These are phyloP conservation scores for Cydia strobilella DNA, from an alignment of 1,140 invertebrate species.

Conservation along the genomic window DNA sequence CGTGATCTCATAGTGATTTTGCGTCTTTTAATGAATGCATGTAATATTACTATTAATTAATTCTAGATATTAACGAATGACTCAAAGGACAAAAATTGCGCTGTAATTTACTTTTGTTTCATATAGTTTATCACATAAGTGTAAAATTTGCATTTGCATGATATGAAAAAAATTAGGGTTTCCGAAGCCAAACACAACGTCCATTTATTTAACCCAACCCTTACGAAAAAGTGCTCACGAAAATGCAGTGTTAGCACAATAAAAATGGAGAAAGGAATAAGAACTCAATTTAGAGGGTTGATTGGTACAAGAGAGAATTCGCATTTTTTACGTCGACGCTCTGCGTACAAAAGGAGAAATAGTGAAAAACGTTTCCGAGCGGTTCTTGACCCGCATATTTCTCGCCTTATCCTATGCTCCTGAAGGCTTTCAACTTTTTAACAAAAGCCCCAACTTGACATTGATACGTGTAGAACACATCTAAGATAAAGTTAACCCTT, in stretches of 20 bases:
- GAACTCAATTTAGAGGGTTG: constrained; percentile 31
- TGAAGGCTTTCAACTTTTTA: neutral
- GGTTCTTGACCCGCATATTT: constrained; percentile 31
- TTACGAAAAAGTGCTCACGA: constrained; percentile 21
- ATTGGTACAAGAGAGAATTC: constrained; percentile 30
- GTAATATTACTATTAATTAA: too few relatives aligned
- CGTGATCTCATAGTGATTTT: too few relatives aligned
- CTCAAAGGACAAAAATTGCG: too few relatives aligned
- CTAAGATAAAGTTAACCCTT: neutral
- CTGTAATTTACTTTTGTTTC: too few relatives aligned
- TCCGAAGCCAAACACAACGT: neutral
- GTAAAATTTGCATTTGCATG: too few relatives aligned
- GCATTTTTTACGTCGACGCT: constrained; percentile 25
- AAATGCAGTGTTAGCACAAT: constrained; percentile 30
- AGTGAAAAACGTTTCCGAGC: constrained; percentile 26
- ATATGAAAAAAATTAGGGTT: neutral
- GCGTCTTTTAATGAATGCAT: too few relatives aligned
- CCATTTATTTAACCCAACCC: constrained; percentile 29
- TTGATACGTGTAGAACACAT: neutral
- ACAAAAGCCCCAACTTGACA: neutral
- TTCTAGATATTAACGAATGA: too few relatives aligned
- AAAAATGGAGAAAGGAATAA: constrained; percentile 29
- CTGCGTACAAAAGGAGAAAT: constrained; percentile 17
- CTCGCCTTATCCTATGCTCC: constrained; percentile 25
- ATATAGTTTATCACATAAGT: too few relatives aligned